A percentile compares a stretch with the other conserved stretches of the same genome.
Evolutionary conservation across 1,140 invertebrate species (phyloP).

Genomic region (Meloidogyne floridensis): DNA sequence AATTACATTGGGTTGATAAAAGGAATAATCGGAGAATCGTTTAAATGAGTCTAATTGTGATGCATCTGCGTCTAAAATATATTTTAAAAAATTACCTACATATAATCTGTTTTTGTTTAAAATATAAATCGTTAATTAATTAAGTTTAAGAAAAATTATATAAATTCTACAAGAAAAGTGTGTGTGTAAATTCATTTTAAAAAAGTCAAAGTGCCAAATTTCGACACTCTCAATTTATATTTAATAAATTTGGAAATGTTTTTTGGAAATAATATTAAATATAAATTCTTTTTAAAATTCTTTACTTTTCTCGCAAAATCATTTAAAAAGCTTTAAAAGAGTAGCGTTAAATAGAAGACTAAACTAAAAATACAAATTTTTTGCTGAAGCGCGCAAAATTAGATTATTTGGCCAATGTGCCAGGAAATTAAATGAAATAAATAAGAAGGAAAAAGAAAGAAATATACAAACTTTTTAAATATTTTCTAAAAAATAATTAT

Average conservation of each 20-base stretch:
- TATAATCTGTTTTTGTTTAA: neutral
- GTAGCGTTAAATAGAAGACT: neutral
- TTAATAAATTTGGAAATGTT: too few species aligned
- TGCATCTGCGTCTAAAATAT: neutral
- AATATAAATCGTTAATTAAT: neutral
- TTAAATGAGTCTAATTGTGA: neutral
- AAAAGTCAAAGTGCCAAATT: too few species aligned
- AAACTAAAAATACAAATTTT: neutral
- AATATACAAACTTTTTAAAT: neutral
- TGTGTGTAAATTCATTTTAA: too few species aligned
- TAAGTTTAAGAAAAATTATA: too few species aligned
- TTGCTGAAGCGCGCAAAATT: conserved; percentile 1
- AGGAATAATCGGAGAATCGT: neutral
- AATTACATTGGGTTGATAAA: neutral
- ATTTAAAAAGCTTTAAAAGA: neutral
- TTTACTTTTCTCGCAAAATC: neutral
- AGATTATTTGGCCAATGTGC: neutral
- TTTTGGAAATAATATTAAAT: neutral
- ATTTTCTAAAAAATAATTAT: neutral
- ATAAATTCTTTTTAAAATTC: neutral
- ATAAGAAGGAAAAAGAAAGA: neutral
- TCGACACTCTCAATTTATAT: too few species aligned
- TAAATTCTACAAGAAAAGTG: too few species aligned
- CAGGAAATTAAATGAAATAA: neutral
- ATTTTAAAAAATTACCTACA: neutral